Conservation (phyloP, 2,113 vertebrate species). For the Rhinolophus sinicus region DNA sequence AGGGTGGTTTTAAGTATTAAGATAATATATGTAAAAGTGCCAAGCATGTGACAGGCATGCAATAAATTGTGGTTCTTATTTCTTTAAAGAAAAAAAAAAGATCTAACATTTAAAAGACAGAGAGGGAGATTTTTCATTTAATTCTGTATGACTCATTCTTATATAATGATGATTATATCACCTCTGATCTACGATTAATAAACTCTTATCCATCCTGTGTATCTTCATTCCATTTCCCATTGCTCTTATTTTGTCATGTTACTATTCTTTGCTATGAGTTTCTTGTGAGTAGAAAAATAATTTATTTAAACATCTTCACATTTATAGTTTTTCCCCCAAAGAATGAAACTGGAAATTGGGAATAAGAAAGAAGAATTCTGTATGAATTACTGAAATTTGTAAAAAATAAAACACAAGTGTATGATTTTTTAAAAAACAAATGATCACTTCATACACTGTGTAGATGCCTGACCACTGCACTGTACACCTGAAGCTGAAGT, state of each 20-base stretch:
- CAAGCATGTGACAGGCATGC: background rate
- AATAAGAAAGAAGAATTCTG: background rate
- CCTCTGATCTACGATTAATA: background rate
- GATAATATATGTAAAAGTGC: background rate
- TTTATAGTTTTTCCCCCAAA: background rate
- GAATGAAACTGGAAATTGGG: background rate
- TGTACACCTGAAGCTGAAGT: too few relatives aligned
- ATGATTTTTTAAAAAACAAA: background rate
- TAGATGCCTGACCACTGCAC: too few relatives aligned
- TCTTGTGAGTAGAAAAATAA: background rate
- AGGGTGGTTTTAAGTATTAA: background rate
- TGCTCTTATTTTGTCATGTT: background rate
- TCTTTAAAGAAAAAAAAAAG: background rate
- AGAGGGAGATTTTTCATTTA: background rate
- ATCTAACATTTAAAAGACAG: conserved; percentile 20
- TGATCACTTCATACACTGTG: background rate
- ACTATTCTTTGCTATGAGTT: background rate
- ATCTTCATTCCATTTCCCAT: background rate
- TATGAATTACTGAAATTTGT: background rate
- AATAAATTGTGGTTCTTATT: background rate
- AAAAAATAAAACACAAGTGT: conserved; percentile 45
- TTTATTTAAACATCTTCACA: conserved; percentile 25
- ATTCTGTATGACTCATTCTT: background rate
- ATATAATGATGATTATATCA: background rate
- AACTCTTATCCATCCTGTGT: background rate